phyloP scores from a whole-genome alignment of 1,140 invertebrate genomes.

The Ceratoteleas bidentatus region DNA sequence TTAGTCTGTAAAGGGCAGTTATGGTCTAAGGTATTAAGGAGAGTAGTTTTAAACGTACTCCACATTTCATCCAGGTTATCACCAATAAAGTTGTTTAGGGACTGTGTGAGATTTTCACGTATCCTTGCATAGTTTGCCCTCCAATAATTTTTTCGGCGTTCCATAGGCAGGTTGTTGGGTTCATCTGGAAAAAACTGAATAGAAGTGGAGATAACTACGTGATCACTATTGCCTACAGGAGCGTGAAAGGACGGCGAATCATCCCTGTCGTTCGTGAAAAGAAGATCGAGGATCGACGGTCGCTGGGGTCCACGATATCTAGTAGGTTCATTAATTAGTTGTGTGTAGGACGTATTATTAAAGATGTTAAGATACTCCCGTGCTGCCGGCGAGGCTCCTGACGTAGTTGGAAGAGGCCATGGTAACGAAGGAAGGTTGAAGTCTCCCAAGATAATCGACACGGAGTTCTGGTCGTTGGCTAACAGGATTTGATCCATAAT shows the following conservation, averaged over 20 bases:
- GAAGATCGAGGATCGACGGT: neutral
- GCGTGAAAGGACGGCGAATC: neutral
- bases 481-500: neutral
- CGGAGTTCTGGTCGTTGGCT: neutral
- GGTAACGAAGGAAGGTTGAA: neutral
- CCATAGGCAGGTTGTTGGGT: neutral
- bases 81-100: too few species aligned
- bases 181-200: too few species aligned
- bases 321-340: neutral
- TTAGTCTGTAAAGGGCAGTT: too few species aligned
- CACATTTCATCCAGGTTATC: too few species aligned
- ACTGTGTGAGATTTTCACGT: too few species aligned
- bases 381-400: neutral
- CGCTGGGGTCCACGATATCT: neutral
- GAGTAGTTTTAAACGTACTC: too few species aligned
- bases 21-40: too few species aligned
- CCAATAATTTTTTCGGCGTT: neutral
- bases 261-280: neutral
- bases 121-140: slow-evolving; percentile 2
- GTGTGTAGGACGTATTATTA: neutral
- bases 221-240: slow-evolving; percentile 1
- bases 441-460: slow-evolving; percentile 1
- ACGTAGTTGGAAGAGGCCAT: neutral
- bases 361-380: neutral
- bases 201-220: neutral